These are phyloP conservation scores for Ophioninae sp. DNA, from an alignment of 2,888 invertebrate genomes.

Conservation along the genomic window DNA sequence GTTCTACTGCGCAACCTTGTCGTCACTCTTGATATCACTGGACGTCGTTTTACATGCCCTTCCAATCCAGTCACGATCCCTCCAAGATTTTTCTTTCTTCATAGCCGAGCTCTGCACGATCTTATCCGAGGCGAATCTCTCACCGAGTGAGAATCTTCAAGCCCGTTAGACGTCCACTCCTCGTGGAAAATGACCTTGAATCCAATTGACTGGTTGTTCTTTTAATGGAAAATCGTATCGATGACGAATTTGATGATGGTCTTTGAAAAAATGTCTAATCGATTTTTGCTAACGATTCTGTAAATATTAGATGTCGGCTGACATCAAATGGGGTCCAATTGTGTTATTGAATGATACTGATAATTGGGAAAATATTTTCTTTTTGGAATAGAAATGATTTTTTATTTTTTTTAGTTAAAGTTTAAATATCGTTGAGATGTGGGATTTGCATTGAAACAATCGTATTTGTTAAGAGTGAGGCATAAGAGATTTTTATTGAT, in stretches of 20 bases:
- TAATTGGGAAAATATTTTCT: background rate
- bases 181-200: slow-evolving; percentile 42
- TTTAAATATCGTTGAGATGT: background rate
- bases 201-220: slow-evolving; percentile 31
- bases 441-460: background rate
- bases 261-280: background rate
- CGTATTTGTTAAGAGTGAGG: background rate
- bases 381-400: background rate
- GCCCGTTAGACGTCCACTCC: slow-evolving; percentile 26
- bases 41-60: slow-evolving; percentile 3
- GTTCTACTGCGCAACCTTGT: slow-evolving; percentile 26
- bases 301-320: background rate
- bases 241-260: background rate
- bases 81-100: background rate
- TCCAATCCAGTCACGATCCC: slow-evolving; percentile 20
- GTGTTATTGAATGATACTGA: background rate
- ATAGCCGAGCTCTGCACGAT: background rate
- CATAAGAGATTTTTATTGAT: background rate
- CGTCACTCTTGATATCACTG: slow-evolving; percentile 1
- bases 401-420: background rate
- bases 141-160: slow-evolving; percentile 21
- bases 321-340: background rate
- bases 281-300: background rate
- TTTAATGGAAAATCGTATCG: slow-evolving; percentile 26
- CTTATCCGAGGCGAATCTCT: slow-evolving; percentile 9